These are phyloP conservation scores for Emydoidea blandingii DNA, from an alignment of 2,797 vertebrate genomes.

Conservation along the genomic window DNA sequence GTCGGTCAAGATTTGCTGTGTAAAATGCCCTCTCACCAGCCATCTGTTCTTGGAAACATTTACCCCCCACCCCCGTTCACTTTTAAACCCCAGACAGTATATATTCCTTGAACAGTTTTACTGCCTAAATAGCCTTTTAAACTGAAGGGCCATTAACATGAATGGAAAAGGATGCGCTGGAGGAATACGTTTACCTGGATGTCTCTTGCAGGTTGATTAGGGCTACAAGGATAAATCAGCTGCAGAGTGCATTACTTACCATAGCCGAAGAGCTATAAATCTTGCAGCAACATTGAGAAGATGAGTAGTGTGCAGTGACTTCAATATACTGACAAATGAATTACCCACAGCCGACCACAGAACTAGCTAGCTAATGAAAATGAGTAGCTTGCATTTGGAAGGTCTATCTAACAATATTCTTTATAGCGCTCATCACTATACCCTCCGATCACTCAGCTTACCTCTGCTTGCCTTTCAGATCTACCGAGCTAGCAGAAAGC, in stretches of 20 bases:
- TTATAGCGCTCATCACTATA: not conserved
- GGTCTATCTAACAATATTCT: not conserved
- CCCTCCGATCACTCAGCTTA: conserved; percentile 21
- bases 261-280: not conserved
- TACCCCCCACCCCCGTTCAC: not conserved
- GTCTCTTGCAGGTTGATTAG: not conserved
- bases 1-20: accelerated
- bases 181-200: not conserved
- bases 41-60: not conserved
- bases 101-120: not conserved
- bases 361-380: not conserved
- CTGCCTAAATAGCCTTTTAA: not conserved
- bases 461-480: conserved; percentile 86
- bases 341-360: not conserved
- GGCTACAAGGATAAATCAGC: not conserved
- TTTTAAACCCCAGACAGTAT: not conserved
- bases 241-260: not conserved
- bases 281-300: not conserved
- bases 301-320: not conserved
- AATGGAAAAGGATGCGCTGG: not conserved
- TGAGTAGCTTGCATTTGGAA: not conserved
- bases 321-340: not conserved
- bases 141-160: not conserved
- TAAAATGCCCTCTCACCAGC: not conserved
- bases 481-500: conserved; percentile 86